Evolutionary conservation across 2,113 vertebrate genomes (phyloP), one percentile per base, ranked within the genome.

Genomic region (Rhodinocichla rosea): DNA sequence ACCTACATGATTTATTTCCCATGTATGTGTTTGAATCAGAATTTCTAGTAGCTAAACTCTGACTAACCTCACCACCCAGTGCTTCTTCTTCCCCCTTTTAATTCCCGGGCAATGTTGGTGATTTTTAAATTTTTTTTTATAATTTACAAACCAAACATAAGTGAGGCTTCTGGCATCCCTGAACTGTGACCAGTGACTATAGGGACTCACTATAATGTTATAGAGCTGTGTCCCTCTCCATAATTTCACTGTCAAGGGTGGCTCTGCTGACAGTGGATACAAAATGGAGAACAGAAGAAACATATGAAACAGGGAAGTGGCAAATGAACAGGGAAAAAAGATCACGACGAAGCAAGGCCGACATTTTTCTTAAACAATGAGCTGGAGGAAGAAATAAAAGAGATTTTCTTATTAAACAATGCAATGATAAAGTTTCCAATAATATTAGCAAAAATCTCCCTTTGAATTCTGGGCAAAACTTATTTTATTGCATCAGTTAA

Each of bases 11-110:
- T 73, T 84, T 91, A 59, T 53, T 91, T 89, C 56, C 49, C 4
- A 3, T 56, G 8, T 3, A 39, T 24, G n/a, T 50, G 57, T 74
- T 77, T 75, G 47, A 81, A 92, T 84, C 81, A 91, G 37, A 82
- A 82, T 87, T 92, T 95, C 91, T 84, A 95, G 81, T 27, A 89
- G 74, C 44, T 87, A 73, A 94, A 78, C n/a, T 59, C 49, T 80
- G 60, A 81, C 35, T 68, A 88, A 87, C 28, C 88, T 27, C n/a
- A 33, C 1, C 0, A 2, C 23, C 45, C 33, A 52, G n/a, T 49
- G 67, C 55, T 92, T 8, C 67, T 85, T 76, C 75, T 73, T 92
- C 55, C 28, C 40, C 30, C 37, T 84, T 77, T 35, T 24, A 78
- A 86, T n/a, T 7, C 49, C 39, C 32, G 60, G 42, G 16, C 10